phyloP scores from a whole-genome alignment of 1,140 invertebrate species.

The Hirudo medicinalis region DNA sequence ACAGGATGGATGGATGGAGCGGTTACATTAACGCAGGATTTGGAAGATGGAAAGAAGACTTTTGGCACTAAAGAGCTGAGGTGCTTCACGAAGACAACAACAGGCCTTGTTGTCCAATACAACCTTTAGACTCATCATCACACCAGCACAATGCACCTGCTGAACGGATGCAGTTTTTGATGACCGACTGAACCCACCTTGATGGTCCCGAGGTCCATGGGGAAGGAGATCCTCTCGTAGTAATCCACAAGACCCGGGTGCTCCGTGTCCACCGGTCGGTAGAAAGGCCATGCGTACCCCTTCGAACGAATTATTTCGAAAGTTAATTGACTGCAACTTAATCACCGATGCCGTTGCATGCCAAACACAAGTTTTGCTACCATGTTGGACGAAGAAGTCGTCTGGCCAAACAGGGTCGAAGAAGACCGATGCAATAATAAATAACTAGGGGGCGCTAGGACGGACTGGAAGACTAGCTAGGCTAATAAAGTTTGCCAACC shows the following conservation, averaged over 20 bases:
- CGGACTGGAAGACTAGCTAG: not conserved
- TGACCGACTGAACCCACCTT: conserved; percentile 35
- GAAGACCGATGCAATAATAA: not conserved
- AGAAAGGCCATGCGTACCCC: conserved; percentile 25
- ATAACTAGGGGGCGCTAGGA: not conserved
- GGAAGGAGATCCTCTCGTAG: conserved; percentile 92
- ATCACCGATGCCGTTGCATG: too few relatives aligned
- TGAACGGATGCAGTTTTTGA: not conserved
- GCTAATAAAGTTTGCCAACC: not conserved
- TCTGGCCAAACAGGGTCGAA: too few relatives aligned
- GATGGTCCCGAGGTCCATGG: conserved; percentile 96
- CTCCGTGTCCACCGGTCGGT: conserved; percentile 23
- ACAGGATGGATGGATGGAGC: too few relatives aligned
- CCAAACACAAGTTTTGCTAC: too few relatives aligned
- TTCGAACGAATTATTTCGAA: not conserved
- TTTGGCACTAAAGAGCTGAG: too few relatives aligned
- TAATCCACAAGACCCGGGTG: conserved; percentile 65
- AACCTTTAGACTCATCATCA: not conserved
- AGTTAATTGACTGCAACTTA: not conserved
- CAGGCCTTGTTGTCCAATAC: not conserved
- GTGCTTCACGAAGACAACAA: too few relatives aligned
- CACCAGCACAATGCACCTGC: not conserved
- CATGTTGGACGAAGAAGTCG: too few relatives aligned
- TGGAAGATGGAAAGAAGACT: too few relatives aligned
- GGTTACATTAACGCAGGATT: too few relatives aligned